These are phyloP conservation scores for Apis dorsata DNA, from an alignment of 1,140 invertebrate genomes.

Conservation along the genomic window DNA sequence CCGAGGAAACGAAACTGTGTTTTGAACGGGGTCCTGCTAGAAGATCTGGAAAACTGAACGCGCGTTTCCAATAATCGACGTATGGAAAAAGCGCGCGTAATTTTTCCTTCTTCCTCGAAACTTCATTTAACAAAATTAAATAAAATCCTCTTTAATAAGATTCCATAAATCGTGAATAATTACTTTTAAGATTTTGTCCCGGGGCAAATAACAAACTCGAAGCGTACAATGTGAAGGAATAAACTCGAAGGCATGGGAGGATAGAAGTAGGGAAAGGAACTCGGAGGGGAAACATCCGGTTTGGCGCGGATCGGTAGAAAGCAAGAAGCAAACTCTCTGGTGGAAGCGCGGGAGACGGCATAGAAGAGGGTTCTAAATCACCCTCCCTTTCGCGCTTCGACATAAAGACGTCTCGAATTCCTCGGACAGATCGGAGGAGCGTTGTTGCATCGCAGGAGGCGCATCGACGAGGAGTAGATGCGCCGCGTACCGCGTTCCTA, in stretches of 20 bases:
- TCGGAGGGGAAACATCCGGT: neutral
- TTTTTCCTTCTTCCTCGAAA: too few species aligned
- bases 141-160: too few species aligned
- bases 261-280: neutral
- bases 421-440: conserved; percentile 20
- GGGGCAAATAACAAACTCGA: too few species aligned
- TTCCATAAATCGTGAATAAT: too few species aligned
- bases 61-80: conserved; percentile 1
- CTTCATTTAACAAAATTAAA: too few species aligned
- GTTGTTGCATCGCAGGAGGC: conserved; percentile 28
- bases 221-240: neutral
- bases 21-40: neutral
- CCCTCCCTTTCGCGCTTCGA: conserved; percentile 43
- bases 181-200: too few species aligned
- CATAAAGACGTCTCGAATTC: conserved; percentile 62
- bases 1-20: neutral
- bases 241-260: too few species aligned
- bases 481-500: neutral
- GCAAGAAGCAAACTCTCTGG: conserved; percentile 1
- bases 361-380: conserved; percentile 54
- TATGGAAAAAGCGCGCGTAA: too few species aligned
- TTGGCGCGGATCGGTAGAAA: neutral
- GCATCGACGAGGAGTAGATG: conserved; percentile 16
- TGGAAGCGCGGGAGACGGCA: conserved; percentile 25
- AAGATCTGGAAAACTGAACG: neutral